Percentiles rank a stretch among this genome's conserved stretches.
Evolutionary conservation across 2,888 invertebrate genomes (phyloP).

Genomic region (Oxystoma pomonae): DNA sequence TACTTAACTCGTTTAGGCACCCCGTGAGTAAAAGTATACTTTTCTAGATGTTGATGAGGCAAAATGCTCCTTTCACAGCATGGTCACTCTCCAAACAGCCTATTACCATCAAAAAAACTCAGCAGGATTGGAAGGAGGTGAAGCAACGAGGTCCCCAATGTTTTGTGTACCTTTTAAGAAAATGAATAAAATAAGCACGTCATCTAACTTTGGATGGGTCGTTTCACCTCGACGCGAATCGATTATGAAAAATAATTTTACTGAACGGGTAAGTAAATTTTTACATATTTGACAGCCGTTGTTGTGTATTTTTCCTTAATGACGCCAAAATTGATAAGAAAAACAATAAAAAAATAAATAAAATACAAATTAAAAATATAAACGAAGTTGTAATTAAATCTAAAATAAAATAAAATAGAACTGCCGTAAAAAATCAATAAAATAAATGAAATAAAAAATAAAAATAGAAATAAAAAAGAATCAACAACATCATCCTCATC

Average conservation of each 20-base stretch:
- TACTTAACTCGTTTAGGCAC: no score
- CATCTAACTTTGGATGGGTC: slow-evolving; percentile 27
- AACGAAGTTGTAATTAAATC: no score
- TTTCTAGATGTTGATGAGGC: slow-evolving; percentile 2
- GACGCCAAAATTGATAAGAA: no score
- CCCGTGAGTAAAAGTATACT: no score
- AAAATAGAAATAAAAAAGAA: no score
- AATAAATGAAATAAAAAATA: no score
- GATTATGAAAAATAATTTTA: slow-evolving; percentile 21
- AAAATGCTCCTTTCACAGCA: slow-evolving; percentile 27
- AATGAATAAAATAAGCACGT: slow-evolving; percentile 22
- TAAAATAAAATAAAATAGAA: no score
- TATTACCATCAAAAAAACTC: slow-evolving; percentile 27
- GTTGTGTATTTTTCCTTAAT: no score
- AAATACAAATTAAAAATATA: no score
- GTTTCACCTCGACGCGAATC: slow-evolving; percentile 25
- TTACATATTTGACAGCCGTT: no score
- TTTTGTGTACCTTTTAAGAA: slow-evolving; percentile 15
- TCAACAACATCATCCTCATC: no score
- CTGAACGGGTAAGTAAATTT: slow-evolving; percentile 22
- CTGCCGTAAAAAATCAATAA: no score
- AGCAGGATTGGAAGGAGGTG: slow-evolving; percentile 15
- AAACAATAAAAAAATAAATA: neutral
- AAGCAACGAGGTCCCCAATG: slow-evolving; percentile 14
- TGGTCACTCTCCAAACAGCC: slow-evolving; percentile 25